Evolutionary conservation across 2,888 invertebrate genomes (phyloP).

Genomic region (Mimas tiliae): DNA sequence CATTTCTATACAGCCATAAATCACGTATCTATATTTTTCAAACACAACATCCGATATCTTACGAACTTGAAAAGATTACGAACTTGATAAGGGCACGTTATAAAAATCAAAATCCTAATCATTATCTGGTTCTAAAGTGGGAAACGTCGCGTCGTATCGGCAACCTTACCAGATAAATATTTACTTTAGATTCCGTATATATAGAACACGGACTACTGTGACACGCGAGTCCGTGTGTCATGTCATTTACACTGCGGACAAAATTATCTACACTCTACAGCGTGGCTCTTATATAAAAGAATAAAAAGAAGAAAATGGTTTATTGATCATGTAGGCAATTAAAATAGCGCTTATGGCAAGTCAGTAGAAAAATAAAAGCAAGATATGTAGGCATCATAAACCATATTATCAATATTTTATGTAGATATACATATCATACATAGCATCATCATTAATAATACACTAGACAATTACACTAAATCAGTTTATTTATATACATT

Average conservation of each 20-base stretch:
- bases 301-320: too few relatives aligned
- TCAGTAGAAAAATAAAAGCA: too few relatives aligned
- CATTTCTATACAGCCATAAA: background rate
- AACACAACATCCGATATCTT: slow-evolving; percentile 29
- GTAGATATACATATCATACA: too few relatives aligned
- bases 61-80: slow-evolving; percentile 36
- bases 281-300: too few relatives aligned
- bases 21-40: slow-evolving; percentile 9
- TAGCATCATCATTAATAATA: too few relatives aligned
- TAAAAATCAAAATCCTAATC: slow-evolving; percentile 54
- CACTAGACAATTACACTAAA: too few relatives aligned
- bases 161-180: slow-evolving; percentile 23
- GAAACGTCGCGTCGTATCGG: slow-evolving; percentile 17
- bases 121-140: slow-evolving; percentile 31
- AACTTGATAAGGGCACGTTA: slow-evolving; percentile 40
- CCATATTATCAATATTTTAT: too few relatives aligned
- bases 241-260: background rate
- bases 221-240: background rate
- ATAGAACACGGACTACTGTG: background rate
- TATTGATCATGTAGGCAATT: too few relatives aligned
- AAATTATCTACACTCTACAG: too few relatives aligned
- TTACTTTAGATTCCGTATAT: slow-evolving; percentile 1
- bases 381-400: too few relatives aligned
- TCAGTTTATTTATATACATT: too few relatives aligned
- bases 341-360: too few relatives aligned